These are phyloP conservation scores for Ceraclea dissimilis DNA, from an alignment of 2,888 invertebrate species.

Conservation along the genomic window DNA sequence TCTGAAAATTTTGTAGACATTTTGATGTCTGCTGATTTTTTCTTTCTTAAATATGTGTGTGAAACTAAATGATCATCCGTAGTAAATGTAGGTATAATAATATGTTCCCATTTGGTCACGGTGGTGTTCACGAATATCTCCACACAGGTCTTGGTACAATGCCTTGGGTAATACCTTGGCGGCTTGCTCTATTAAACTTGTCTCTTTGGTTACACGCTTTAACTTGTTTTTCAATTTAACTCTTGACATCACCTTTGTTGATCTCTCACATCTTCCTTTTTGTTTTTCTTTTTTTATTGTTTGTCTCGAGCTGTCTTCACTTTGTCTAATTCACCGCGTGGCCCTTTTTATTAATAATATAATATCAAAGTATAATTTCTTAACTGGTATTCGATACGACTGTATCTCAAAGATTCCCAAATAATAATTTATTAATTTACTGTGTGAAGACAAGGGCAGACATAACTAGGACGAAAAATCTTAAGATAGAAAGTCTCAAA, in stretches of 20 bases:
- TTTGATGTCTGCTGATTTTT: no score
- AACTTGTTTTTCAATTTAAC: conserved; percentile 23
- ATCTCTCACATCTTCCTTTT: not conserved
- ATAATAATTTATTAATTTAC: not conserved
- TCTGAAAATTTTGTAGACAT: no score
- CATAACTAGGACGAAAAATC: no score
- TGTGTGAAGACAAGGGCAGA: no score
- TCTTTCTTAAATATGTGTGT: no score
- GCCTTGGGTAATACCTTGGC: conserved; percentile 6
- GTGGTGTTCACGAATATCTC: not conserved
- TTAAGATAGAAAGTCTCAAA: no score
- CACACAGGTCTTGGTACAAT: not conserved
- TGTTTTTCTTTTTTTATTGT: conserved; percentile 4
- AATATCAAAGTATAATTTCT: not conserved
- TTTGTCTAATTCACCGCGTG: conserved; percentile 18
- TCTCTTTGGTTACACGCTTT: conserved; percentile 19
- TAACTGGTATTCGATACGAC: not conserved
- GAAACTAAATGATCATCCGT: not conserved
- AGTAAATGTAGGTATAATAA: no score
- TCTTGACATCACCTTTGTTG: conserved; percentile 18
- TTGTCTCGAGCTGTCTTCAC: conserved; percentile 15
- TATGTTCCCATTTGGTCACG: not conserved
- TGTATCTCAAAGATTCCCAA: not conserved
- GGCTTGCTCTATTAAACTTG: conserved; percentile 15
- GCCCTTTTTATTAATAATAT: conserved; percentile 4